Conservation (phyloP, 1,140 invertebrate species). For the Drosophila bipectinata region DNA sequence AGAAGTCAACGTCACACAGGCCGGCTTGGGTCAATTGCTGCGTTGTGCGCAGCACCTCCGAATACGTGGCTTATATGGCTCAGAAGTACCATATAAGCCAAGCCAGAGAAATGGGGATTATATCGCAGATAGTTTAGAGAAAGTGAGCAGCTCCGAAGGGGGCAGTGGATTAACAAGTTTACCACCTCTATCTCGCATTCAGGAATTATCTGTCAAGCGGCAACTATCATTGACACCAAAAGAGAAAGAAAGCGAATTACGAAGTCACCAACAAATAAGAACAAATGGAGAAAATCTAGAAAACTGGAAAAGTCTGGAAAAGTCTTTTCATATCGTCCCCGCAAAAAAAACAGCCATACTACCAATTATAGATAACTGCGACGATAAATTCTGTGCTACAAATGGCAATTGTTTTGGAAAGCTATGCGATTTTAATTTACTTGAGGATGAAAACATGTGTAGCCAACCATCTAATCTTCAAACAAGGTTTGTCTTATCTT, state of each 20-base stretch:
- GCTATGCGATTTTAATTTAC: too few species aligned
- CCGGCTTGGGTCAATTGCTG: constrained; percentile 90
- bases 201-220: constrained; percentile 41
- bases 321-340: too few species aligned
- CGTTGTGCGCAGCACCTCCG: constrained; percentile 92
- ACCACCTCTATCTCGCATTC: constrained; percentile 66
- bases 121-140: constrained; percentile 22
- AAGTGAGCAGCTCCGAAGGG: constrained; percentile 37
- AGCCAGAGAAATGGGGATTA: constrained; percentile 1
- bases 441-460: too few species aligned
- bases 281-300: too few species aligned
- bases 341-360: too few species aligned
- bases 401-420: too few species aligned
- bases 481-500: background rate
- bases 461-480: too few species aligned
- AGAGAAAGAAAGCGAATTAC: too few species aligned
- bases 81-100: constrained; percentile 74
- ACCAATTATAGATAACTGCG: too few species aligned
- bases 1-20: constrained; percentile 93
- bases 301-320: too few species aligned
- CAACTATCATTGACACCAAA: constrained; percentile 32
- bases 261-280: too few species aligned
- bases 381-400: too few species aligned
- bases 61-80: constrained; percentile 87
- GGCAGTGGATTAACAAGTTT: constrained; percentile 75